Base-by-base conservation (phyloP, 2,113 vertebrate genomes). In the Perognathus longimembris region DNA sequence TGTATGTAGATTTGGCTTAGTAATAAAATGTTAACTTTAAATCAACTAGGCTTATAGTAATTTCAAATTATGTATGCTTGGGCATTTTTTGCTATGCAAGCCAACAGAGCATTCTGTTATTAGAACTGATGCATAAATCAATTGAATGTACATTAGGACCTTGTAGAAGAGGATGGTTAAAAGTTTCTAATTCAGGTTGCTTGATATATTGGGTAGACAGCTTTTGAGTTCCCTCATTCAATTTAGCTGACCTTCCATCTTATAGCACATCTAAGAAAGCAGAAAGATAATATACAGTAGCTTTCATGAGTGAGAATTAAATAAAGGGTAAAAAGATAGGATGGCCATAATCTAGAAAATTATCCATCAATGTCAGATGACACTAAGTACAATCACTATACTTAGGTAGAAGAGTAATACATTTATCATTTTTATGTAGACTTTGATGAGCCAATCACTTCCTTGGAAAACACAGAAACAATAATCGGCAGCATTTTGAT, bases 291-390 rank as follows among this genome's bases (percentile, higher is more conserved):
- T 86, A 54, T 61, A 38, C 0, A 88, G 14, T 73, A 66, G 54
- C 3, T 80, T 83, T 78, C 36, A 40, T 88, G 40, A 85, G 17
- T 86, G 28, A 90, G 74, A 90, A 28, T 76, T 76, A 34, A 88
- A 78, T 50, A 78, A 84, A 82, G 20, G 66, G 5, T 26, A 59
- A 75, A 70, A 40, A 3, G 11, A 76, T 5, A 63, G 2, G 3
- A 45, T 63, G 21, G 15, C 1, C 83, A 94, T 91, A 89, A 85
- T 1, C 18, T 67, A 73, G 6, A 76, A 57, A 63, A 84, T 1
- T 76, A 85, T 54, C 75, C 0, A 71, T 42, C 50, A 20, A 1
- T 76, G 21, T 50, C 7, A 40, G 61, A 45, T 76, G 40, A 57
- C 0, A 63, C 18, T 11, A 69, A 66, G 84, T 85, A 45, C 78